A percentile compares a stretch with the other conserved stretches of the same genome.
Conservation (phyloP, 2,888 invertebrate genomes). For the Epinotia bilunana region DNA sequence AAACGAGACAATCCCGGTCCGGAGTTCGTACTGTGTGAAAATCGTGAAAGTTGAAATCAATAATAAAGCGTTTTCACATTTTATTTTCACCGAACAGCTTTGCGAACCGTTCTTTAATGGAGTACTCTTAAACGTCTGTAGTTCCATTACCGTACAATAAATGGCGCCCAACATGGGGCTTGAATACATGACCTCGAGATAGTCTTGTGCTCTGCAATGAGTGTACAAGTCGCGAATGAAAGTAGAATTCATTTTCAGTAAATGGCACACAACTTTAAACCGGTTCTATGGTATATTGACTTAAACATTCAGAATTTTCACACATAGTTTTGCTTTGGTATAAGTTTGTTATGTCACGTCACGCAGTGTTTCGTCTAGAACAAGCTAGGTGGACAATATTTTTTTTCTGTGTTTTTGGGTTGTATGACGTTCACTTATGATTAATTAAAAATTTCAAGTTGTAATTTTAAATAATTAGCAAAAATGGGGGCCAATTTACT, state of each 20-base stretch:
- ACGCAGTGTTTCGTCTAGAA: too few relatives aligned
- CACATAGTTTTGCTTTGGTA: too few relatives aligned
- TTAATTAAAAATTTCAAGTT: too few relatives aligned
- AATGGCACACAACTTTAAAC: neutral
- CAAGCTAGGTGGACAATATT: too few relatives aligned
- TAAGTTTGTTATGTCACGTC: too few relatives aligned
- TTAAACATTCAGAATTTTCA: neutral
- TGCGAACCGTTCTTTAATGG: neutral
- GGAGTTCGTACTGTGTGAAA: neutral
- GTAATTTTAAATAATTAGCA: too few relatives aligned
- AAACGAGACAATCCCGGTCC: too few relatives aligned
- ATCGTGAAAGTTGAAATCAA: neutral
- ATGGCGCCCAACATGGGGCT: conserved; percentile 21
- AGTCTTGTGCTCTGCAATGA: neutral
- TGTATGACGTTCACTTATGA: too few relatives aligned
- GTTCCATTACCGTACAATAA: conserved; percentile 19
- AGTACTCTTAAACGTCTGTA: conserved; percentile 4
- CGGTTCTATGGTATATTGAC: neutral
- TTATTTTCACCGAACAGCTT: neutral
- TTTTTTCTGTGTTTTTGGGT: too few relatives aligned
- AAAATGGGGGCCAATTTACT: too few relatives aligned
- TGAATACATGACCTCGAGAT: conserved; percentile 18
- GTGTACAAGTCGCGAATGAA: neutral
- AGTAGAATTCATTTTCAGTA: neutral
- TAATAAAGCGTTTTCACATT: neutral